phyloP scores from a whole-genome alignment of 2,113 vertebrate species.

The Elanoides forficatus region DNA sequence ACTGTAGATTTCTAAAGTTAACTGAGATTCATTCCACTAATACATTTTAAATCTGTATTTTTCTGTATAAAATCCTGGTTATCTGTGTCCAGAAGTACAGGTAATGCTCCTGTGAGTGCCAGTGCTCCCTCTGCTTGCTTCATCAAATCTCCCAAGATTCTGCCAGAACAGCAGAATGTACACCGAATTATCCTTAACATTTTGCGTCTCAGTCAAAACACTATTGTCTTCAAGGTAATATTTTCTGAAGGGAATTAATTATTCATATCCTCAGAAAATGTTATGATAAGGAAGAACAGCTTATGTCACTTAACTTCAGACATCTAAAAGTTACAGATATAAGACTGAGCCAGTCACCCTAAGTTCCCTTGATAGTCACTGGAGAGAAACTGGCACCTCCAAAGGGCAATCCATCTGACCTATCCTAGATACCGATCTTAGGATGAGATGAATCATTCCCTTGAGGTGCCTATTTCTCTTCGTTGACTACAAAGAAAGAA shows the following conservation, averaged over 20 bases:
- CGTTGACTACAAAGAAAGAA: background rate
- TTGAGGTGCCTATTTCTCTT: conserved; percentile 3
- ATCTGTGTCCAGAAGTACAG: background rate
- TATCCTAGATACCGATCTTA: background rate
- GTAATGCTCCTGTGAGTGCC: background rate
- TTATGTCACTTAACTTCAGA: conserved; percentile 16
- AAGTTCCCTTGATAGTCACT: background rate
- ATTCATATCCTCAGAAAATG: conserved; percentile 20
- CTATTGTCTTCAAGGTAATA: background rate
- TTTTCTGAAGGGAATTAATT: conserved; percentile 36
- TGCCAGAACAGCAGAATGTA: background rate
- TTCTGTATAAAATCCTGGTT: background rate
- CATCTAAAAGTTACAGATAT: background rate
- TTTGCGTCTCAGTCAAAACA: background rate
- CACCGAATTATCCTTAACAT: background rate
- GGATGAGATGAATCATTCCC: background rate
- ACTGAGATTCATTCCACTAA: background rate
- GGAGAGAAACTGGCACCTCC: background rate
- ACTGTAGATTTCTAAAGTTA: background rate
- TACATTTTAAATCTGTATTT: background rate
- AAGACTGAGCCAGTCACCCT: background rate
- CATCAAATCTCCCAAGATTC: background rate
- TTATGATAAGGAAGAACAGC: background rate
- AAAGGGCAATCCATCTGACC: conserved; percentile 7
- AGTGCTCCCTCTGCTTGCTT: background rate